Evolutionary conservation across 2,888 invertebrate genomes (phyloP), one percentile per base, ranked within the genome.

Genomic region (Chymomyza procnemis): DNA sequence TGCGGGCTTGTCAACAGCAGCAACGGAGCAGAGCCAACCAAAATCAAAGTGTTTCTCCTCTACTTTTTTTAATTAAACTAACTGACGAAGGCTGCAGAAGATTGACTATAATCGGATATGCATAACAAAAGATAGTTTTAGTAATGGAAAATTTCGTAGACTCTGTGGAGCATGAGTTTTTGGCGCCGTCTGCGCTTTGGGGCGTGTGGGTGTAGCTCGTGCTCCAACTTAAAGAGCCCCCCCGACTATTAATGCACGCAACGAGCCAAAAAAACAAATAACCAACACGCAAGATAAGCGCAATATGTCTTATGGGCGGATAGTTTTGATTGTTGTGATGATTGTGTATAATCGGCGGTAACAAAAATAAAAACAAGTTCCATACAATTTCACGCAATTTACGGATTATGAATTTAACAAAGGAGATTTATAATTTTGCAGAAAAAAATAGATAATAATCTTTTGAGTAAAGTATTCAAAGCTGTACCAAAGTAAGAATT

Each of bases 41-140:
- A 4, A 16, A 19, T 16, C 16, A 71, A 72, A 80, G 70, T 76
- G 80, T 26, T n/a, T 26, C 16, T 68, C 69, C 68, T 67, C n/a
- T n/a, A n/a, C n/a, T n/a, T n/a, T 76, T 54, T 54, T 80, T 77
- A 80, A 81, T 83, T 83, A 77, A 74, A 73, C 72, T 74, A 79
- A 74, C 74, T 74, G 19, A 66, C 76, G 68, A 21, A 63, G 74
- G 70, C 74, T 73, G 65, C 66, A 52, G 59, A 69, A 66, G 54
- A 18, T 54, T 54, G 16, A 18, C 50, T 50, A 50, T 41, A 41
- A 61, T 58, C 56, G 48, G 34, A 47, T 61, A 61, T 41, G 26
- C 26, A 55, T 52, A 50, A 64, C 58, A 59, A 60, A 64, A 73
- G 65, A 61, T 64, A 62, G 65, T 67, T 41, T 66, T 64, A 75